phyloP scores from a whole-genome alignment of 2,888 invertebrate species.

The Thecocarcelia acutangulata region DNA sequence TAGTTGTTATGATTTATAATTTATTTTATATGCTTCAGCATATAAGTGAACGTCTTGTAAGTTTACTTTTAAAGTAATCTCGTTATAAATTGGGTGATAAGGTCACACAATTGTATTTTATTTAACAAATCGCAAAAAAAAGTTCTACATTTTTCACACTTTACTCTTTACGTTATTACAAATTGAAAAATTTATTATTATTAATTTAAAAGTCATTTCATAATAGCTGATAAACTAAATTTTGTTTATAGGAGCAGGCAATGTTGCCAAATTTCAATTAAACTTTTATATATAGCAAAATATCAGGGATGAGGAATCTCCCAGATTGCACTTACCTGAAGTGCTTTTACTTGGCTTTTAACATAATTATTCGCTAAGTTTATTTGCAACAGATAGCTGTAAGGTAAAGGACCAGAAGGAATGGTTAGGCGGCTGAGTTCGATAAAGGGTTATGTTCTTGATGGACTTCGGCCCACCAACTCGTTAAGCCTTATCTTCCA shows the following conservation, averaged over 20 bases:
- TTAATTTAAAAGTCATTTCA: conserved; percentile 6
- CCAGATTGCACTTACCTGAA: not conserved
- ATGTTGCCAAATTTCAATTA: conserved; percentile 15
- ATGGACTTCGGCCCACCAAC: too few species aligned
- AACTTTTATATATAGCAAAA: too few species aligned
- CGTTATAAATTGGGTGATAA: conserved; percentile 53
- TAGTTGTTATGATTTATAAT: conserved; percentile 13
- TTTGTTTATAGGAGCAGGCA: conserved; percentile 1
- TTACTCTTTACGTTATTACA: conserved; percentile 1
- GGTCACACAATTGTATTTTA: conserved; percentile 37
- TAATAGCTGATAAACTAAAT: not conserved
- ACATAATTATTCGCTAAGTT: too few species aligned
- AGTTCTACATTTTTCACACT: conserved; percentile 23
- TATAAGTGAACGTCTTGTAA: not conserved
- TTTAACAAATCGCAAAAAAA: conserved; percentile 24
- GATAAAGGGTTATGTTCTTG: too few species aligned
- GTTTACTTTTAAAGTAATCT: conserved; percentile 20
- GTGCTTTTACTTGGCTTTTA: too few species aligned
- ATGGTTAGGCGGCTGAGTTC: too few species aligned
- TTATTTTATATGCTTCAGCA: conserved; percentile 3
- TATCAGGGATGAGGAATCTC: not conserved
- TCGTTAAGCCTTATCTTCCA: too few species aligned
- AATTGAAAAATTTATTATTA: conserved; percentile 14
- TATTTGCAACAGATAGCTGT: too few species aligned
- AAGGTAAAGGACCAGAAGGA: too few species aligned